Evolutionary conservation across 2,113 vertebrate genomes (phyloP).

Genomic region (Scortum barcoo): DNA sequence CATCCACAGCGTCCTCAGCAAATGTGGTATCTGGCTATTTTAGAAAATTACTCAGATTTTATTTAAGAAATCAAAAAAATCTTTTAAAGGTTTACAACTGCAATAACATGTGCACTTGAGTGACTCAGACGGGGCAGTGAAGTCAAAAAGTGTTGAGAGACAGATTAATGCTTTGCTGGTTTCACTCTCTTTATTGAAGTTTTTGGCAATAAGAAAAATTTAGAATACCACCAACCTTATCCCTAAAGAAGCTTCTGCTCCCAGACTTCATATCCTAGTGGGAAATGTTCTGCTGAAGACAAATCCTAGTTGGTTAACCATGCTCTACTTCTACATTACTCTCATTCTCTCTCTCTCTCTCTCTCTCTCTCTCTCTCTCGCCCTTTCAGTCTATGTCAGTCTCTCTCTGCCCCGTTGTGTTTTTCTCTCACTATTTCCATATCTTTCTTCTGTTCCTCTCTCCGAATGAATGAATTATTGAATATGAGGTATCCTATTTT

Average conservation of each 20-base stretch:
- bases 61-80: not conserved
- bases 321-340: constrained; percentile 25
- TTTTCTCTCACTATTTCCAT: constrained; percentile 1
- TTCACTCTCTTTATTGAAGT: not conserved
- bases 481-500: constrained; percentile 44
- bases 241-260: not conserved
- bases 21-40: not conserved
- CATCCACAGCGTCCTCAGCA: not conserved
- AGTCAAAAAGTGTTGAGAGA: not conserved
- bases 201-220: not conserved
- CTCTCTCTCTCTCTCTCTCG: not conserved
- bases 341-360: constrained; percentile 9
- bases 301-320: constrained; percentile 13
- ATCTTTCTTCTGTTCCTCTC: constrained; percentile 16
- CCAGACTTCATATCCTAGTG: not conserved
- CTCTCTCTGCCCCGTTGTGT: not conserved
- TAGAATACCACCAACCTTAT: not conserved
- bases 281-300: constrained; percentile 5
- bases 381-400: not conserved
- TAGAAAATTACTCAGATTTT: not conserved
- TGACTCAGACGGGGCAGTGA: not conserved
- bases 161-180: not conserved
- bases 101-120: not conserved
- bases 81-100: not conserved
- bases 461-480: constrained; percentile 62